Percentiles rank a stretch among this genome's conserved stretches.
Evolutionary conservation across 1,140 invertebrate species (phyloP).

Genomic region (Formica exsecta): DNA sequence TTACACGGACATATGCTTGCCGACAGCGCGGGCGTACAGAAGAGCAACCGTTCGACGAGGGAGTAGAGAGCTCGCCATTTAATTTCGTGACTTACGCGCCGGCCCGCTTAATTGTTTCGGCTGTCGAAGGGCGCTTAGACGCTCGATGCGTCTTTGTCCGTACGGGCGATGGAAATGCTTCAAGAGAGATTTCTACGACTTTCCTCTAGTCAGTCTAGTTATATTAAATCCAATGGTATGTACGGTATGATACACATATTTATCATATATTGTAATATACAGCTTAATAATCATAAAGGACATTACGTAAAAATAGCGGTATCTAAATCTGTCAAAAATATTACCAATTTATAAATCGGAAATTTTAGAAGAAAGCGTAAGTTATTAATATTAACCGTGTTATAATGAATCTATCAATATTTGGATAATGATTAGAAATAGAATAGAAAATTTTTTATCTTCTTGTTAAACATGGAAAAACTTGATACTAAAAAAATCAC

Average conservation of each 20-base stretch:
- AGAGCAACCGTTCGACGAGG: slow-evolving; percentile 22
- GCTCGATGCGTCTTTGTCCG: slow-evolving; percentile 58
- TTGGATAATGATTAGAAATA: no score
- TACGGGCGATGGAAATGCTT: slow-evolving; percentile 14
- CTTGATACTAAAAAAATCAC: neutral
- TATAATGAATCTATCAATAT: neutral
- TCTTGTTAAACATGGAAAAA: neutral
- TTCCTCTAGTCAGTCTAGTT: neutral
- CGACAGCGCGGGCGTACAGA: slow-evolving; percentile 37
- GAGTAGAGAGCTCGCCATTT: slow-evolving; percentile 49
- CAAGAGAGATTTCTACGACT: neutral
- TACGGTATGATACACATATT: neutral
- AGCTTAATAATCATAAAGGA: no score
- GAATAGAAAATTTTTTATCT: neutral
- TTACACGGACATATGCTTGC: slow-evolving; percentile 46
- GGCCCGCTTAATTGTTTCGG: slow-evolving; percentile 55
- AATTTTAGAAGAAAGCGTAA: neutral
- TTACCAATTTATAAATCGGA: neutral
- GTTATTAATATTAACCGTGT: neutral
- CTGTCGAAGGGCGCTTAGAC: slow-evolving; percentile 57
- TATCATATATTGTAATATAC: no score
- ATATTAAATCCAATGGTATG: neutral
- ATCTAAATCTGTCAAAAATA: neutral
- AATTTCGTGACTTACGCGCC: slow-evolving; percentile 62
- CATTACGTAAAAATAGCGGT: neutral